Conservation (phyloP, 1,140 invertebrate species). For the Papilio polytes region DNA sequence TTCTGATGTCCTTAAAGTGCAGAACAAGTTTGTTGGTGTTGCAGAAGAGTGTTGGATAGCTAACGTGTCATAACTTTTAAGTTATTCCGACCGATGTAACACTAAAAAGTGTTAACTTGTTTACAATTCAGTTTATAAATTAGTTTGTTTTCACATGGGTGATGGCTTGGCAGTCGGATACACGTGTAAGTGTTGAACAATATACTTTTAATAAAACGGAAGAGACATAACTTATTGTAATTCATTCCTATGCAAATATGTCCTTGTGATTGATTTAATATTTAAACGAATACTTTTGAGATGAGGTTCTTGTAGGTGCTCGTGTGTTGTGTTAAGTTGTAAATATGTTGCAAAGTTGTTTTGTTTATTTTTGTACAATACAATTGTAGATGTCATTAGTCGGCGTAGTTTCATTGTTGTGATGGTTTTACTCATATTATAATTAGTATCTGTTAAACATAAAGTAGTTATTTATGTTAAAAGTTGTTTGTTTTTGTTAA, state of each 20-base stretch:
- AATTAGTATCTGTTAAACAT: background rate
- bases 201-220: slow-evolving; percentile 40
- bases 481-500: no score
- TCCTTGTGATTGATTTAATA: slow-evolving; percentile 73
- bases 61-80: slow-evolving; percentile 78
- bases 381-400: slow-evolving; percentile 7
- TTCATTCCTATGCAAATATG: slow-evolving; percentile 56
- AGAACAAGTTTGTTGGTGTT: slow-evolving; percentile 52
- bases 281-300: slow-evolving; percentile 56
- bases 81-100: slow-evolving; percentile 72
- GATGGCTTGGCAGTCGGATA: slow-evolving; percentile 83
- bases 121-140: slow-evolving; percentile 71
- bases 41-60: slow-evolving; percentile 61
- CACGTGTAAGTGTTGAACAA: slow-evolving; percentile 69
- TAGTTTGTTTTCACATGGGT: slow-evolving; percentile 81
- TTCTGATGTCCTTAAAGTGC: slow-evolving; percentile 64
- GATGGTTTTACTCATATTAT: background rate
- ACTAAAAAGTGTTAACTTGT: slow-evolving; percentile 75
- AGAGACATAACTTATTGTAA: slow-evolving; percentile 42
- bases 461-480: background rate
- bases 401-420: slow-evolving; percentile 6
- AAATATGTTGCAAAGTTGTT: slow-evolving; percentile 6
- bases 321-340: background rate
- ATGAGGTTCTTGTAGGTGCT: slow-evolving; percentile 9
- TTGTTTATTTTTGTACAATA: slow-evolving; percentile 18